Evolutionary conservation across 2,797 vertebrate species (phyloP), one percentile per base, ranked within the genome.

Genomic region (Potorous gilbertii): DNA sequence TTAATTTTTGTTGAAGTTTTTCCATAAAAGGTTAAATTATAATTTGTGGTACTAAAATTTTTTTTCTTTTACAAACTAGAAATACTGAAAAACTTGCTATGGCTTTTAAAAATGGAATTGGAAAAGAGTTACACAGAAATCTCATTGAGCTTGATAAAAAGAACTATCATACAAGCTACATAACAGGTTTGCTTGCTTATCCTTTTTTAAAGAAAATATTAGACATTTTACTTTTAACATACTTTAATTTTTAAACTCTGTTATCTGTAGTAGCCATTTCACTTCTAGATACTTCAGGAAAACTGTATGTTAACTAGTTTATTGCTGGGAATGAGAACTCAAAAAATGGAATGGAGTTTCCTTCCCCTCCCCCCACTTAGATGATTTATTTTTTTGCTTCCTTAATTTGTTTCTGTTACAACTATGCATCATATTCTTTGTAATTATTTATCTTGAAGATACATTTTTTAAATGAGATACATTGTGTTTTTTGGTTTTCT

Each of bases 111-210:
- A 55, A 55, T 62, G 56, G 89, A 94, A 14, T 91, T 90, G 94
- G 56, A 92, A 96, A 74, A 34, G 1, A 90, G 9, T 66, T 96
- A 89, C 96, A 94, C 31, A 93, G 5, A 89, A 56, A 95, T 54
- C 46, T 93, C 55, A 31, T 96, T 91, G 91, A 93, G 18, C 93
- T 95, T 21, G 62, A 87, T 94, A 90, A 81, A 92, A 81, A 91
- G 29, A 94, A 91, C 46, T 91, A 21, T 8, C 31, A 89, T 66
- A 87, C n/a, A 90, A 96, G 91, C 59, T 92, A 91, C 3, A 5
- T 92, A 55, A 46, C 93, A 90, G 92, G 90, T 96, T 95, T 92
- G 92, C 92, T 96, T 94, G 90, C 74, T 74, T 52, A 87, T 93
- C 10, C 10, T 46, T 90, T 91, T 95, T 16, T 56, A 56, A 12